These are phyloP conservation scores for Aldrovandia affinis DNA, from an alignment of 2,797 vertebrate species.

Conservation along the genomic window DNA sequence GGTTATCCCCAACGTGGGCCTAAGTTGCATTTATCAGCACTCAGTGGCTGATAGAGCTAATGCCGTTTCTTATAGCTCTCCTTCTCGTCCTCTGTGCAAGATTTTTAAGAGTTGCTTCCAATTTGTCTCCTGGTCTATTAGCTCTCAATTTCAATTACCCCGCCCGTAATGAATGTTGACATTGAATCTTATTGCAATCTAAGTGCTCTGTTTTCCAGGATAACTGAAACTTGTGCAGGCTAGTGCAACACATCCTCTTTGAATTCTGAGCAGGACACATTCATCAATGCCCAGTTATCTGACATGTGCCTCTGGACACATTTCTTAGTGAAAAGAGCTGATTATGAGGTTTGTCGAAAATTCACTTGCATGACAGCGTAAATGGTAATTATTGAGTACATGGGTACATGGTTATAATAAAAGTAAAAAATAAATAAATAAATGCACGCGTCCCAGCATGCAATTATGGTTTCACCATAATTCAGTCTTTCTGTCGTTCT, in stretches of 20 bases:
- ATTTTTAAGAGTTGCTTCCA: slow-evolving; percentile 46
- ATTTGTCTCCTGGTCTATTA: slow-evolving; percentile 65
- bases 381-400: neutral
- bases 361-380: neutral
- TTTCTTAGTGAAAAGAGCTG: neutral
- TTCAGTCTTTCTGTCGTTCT: too few species aligned
- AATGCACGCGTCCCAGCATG: neutral
- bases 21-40: neutral
- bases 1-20: neutral
- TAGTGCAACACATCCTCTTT: slow-evolving; percentile 50
- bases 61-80: neutral
- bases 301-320: neutral
- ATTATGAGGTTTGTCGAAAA: neutral
- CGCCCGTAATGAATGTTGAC: slow-evolving; percentile 67
- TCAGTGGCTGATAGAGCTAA: neutral
- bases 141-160: slow-evolving; percentile 67
- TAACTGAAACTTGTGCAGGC: slow-evolving; percentile 49
- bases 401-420: neutral
- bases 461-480: too few species aligned
- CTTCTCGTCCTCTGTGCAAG: neutral
- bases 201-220: slow-evolving; percentile 50
- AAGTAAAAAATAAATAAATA: neutral
- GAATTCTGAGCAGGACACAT: slow-evolving; percentile 44
- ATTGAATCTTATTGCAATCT: slow-evolving; percentile 62
- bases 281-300: slow-evolving; percentile 13